Conservation (phyloP, 2,888 invertebrate species). For the Cheilosia urbana region DNA sequence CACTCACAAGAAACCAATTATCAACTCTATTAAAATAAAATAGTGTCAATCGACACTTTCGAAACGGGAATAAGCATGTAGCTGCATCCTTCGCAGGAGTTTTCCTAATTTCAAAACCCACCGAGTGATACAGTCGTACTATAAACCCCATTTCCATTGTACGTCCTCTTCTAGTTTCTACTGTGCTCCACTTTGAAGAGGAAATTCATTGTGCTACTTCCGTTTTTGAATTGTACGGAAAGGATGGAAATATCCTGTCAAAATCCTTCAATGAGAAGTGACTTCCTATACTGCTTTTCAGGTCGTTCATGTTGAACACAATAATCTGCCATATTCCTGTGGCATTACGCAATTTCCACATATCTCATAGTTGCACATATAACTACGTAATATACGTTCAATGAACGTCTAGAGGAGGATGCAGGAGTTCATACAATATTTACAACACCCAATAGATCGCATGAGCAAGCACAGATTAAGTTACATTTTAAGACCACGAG, state of each 20-base stretch:
- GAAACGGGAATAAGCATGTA: conserved; percentile 27
- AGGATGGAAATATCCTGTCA: conserved; percentile 60
- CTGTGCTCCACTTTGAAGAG: conserved; percentile 54
- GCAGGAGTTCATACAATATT: conserved; percentile 43
- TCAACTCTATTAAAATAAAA: conserved; percentile 30
- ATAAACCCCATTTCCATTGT: conserved; percentile 56
- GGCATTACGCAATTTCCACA: conserved; percentile 37
- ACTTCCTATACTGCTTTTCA: conserved; percentile 45
- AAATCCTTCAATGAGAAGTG: conserved; percentile 55
- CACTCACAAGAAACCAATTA: conserved; percentile 32
- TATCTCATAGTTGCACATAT: conserved; percentile 25
- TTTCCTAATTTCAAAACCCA: conserved; percentile 30
- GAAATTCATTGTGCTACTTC: conserved; percentile 72
- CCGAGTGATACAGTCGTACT: conserved; percentile 4
- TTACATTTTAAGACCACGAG: conserved; percentile 22
- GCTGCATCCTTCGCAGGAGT: conserved; percentile 39
- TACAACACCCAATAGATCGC: conserved; percentile 27
- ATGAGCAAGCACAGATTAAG: conserved; percentile 53
- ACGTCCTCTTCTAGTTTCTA: conserved; percentile 42
- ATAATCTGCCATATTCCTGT: conserved; percentile 37
- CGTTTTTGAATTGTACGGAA: conserved; percentile 32
- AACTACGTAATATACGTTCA: background rate
- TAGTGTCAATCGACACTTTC: conserved; percentile 46
- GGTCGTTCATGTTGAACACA: conserved; percentile 59
- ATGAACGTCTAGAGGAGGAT: conserved; percentile 15